phyloP scores from a whole-genome alignment of 2,113 vertebrate species.

The Oxyruncus cristatus region DNA sequence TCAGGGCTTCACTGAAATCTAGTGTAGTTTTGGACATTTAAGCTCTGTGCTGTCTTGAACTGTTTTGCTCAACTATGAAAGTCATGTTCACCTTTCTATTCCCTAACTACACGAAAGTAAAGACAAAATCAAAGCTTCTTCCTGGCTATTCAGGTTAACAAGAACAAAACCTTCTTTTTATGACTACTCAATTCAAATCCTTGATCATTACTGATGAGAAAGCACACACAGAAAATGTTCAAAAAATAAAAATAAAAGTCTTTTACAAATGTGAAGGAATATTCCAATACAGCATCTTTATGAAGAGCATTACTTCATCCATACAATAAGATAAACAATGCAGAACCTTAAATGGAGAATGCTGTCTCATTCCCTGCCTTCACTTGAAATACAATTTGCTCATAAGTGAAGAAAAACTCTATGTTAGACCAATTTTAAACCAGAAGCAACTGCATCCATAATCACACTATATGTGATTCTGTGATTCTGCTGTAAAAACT shows the following conservation, averaged over 20 bases:
- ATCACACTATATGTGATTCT: not conserved
- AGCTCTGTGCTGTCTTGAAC: not conserved
- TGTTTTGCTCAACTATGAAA: not conserved
- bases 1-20: not conserved
- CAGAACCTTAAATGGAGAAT: not conserved
- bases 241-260: not conserved
- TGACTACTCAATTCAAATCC: not conserved
- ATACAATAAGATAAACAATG: not conserved
- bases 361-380: not conserved
- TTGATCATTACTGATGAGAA: not conserved
- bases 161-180: not conserved
- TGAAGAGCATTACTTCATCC: not conserved
- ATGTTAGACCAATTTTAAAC: not conserved
- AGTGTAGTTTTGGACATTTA: not conserved
- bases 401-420: not conserved
- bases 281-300: not conserved
- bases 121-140: not conserved
- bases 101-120: not conserved
- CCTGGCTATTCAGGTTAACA: not conserved
- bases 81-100: not conserved
- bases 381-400: not conserved
- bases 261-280: not conserved
- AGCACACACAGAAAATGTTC: not conserved
- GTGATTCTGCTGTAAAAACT: not conserved
- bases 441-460: not conserved